Conservation (phyloP, 1,140 invertebrate species). For the Zaprionus camerounensis region DNA sequence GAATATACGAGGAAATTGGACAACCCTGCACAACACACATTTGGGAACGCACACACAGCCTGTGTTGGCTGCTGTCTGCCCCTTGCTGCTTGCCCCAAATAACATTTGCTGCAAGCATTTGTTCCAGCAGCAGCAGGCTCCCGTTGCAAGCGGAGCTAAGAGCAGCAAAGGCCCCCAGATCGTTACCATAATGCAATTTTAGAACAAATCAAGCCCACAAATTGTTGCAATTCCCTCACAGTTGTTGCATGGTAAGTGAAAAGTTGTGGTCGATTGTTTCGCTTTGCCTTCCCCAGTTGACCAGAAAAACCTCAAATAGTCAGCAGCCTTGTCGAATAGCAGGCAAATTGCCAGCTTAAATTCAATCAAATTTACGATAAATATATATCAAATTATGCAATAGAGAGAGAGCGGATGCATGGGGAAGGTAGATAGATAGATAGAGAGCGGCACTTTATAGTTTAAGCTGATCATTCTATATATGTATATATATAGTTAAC, state of each 20-base stretch:
- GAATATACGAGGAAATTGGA: slow-evolving; percentile 36
- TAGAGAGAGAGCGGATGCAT: no score
- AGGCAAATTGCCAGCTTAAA: not conserved
- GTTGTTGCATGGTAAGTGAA: not conserved
- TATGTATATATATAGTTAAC: no score
- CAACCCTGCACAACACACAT: slow-evolving; percentile 26
- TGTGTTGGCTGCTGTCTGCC: not conserved
- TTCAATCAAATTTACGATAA: not conserved
- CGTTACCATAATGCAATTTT: slow-evolving; percentile 20
- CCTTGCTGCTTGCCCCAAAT: slow-evolving; percentile 40
- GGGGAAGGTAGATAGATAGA: not conserved
- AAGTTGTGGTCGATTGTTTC: slow-evolving; percentile 14
- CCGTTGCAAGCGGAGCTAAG: not conserved
- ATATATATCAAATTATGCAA: no score
- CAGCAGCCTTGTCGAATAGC: not conserved
- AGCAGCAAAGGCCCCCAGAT: not conserved
- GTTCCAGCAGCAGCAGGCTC: not conserved
- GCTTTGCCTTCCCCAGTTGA: not conserved
- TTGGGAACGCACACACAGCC: slow-evolving; percentile 1
- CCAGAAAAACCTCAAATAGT: not conserved
- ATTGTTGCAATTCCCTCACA: slow-evolving; percentile 4
- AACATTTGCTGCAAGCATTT: slow-evolving; percentile 38
- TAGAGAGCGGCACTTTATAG: no score
- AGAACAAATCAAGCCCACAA: slow-evolving; percentile 19
- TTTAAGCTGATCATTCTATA: no score